Percentiles rank a stretch among this genome's conserved stretches.
Evolutionary conservation across 2,113 vertebrate genomes (phyloP).

Genomic region (Megaleporinus macrocephalus): DNA sequence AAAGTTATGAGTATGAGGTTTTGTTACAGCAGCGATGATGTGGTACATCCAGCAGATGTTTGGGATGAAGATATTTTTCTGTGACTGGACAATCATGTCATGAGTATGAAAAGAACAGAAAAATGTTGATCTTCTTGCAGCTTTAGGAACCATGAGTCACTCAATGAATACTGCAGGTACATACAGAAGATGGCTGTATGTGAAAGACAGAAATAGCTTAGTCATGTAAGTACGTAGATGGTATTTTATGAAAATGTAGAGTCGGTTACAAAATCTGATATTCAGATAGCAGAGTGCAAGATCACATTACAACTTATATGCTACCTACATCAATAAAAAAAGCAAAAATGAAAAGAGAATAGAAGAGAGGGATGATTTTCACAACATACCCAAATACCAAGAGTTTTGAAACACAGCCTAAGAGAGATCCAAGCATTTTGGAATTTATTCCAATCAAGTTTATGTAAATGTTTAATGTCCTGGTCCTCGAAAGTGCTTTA

Average conservation of each 20-base stretch:
- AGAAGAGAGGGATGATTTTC: neutral
- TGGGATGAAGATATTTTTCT: constrained; percentile 46
- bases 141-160: neutral
- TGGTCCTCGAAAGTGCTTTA: constrained; percentile 46
- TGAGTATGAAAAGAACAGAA: constrained; percentile 41
- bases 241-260: neutral
- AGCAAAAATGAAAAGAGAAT: neutral
- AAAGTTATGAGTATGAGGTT: neutral
- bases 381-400: neutral
- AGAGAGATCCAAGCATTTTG: neutral
- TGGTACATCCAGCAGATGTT: constrained; percentile 17
- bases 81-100: constrained; percentile 73
- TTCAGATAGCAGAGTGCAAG: constrained; percentile 17
- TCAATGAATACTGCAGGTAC: neutral
- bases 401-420: neutral
- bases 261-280: constrained; percentile 28
- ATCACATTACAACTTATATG: neutral
- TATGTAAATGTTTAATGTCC: constrained; percentile 30
- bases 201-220: constrained; percentile 1
- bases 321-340: neutral
- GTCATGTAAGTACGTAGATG: constrained; percentile 12
- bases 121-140: neutral
- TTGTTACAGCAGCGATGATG: neutral
- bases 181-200: constrained; percentile 17
- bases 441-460: constrained; percentile 35